Evolutionary conservation across 2,888 invertebrate genomes (phyloP).

Genomic region (Aleiodes leptofemur): DNA sequence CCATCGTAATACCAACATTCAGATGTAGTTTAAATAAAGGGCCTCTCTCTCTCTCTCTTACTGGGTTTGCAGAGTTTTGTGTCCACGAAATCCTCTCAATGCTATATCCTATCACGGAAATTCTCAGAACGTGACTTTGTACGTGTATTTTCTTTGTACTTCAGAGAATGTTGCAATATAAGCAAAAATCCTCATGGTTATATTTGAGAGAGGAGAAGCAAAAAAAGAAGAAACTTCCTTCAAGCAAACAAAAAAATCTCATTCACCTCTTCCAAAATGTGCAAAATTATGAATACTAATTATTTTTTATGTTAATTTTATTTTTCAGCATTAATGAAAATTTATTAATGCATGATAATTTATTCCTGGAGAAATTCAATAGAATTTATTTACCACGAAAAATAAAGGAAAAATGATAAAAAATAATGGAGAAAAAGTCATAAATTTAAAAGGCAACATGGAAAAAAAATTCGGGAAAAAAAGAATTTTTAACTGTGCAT

Average conservation of each 20-base stretch:
- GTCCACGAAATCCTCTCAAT: constrained; percentile 42
- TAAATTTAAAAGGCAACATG: not conserved
- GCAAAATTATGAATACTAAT: constrained; percentile 11
- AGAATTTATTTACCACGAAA: not conserved
- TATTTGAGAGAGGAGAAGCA: not conserved
- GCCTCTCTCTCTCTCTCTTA: not conserved
- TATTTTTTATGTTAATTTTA: not conserved
- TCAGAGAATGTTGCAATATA: constrained; percentile 42
- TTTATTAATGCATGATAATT: no score
- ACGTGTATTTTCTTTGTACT: constrained; percentile 40
- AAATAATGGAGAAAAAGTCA: constrained; percentile 1
- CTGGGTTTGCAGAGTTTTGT: constrained; percentile 9
- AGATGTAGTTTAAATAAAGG: constrained; percentile 24
- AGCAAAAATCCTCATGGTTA: constrained; percentile 40
- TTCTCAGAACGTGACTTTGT: constrained; percentile 46
- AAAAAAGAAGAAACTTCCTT: no score
- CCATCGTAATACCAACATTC: constrained; percentile 22
- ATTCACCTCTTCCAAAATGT: no score
- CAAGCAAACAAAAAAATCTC: not conserved
- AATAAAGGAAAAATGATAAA: not conserved
- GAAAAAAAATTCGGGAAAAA: not conserved
- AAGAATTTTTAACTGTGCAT: not conserved
- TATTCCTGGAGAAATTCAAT: not conserved
- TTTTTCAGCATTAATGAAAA: not conserved
- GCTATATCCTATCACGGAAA: constrained; percentile 24